Conservation (phyloP, 2,113 vertebrate genomes). For the Budorcas taxicolor region DNA sequence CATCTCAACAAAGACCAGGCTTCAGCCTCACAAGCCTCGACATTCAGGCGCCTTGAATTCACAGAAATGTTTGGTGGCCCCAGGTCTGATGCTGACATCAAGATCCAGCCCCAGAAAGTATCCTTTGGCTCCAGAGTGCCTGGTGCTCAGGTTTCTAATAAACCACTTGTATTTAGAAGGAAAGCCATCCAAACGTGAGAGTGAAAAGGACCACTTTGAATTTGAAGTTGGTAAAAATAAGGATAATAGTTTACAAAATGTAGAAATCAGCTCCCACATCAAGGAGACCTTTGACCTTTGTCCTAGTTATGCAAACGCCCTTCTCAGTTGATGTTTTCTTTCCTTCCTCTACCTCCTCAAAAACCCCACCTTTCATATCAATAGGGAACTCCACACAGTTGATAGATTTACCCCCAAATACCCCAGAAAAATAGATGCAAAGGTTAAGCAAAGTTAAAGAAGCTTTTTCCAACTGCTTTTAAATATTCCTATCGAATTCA, state of each 20-base stretch:
- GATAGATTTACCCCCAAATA: not conserved
- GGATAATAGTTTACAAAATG: conserved; percentile 1
- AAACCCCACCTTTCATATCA: not conserved
- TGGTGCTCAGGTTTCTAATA: conserved; percentile 62
- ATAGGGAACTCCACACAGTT: not conserved
- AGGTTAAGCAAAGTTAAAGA: not conserved
- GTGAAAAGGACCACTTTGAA: conserved; percentile 48
- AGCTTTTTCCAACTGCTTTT: not conserved
- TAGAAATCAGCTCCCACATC: conserved; percentile 51
- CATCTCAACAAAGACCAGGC: conserved; percentile 61
- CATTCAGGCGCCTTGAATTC: conserved; percentile 57
- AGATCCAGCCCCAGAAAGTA: conserved; percentile 34
- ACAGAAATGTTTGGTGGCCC: conserved; percentile 66
- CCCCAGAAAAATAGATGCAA: not conserved
- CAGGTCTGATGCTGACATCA: conserved; percentile 45
- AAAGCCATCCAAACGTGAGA: conserved; percentile 56
- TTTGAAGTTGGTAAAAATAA: conserved; percentile 48
- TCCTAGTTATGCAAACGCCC: not conserved
- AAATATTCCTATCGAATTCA: not conserved
- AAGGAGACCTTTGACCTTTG: conserved; percentile 42
- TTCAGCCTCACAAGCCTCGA: conserved; percentile 40
- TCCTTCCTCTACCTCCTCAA: not conserved
- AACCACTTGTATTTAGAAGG: conserved; percentile 43
- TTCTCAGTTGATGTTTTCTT: not conserved
- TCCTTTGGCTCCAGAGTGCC: conserved; percentile 39